phyloP scores from a whole-genome alignment of 35 echinoderm and acorn worm species.

The Apostichopus californicus region DNA sequence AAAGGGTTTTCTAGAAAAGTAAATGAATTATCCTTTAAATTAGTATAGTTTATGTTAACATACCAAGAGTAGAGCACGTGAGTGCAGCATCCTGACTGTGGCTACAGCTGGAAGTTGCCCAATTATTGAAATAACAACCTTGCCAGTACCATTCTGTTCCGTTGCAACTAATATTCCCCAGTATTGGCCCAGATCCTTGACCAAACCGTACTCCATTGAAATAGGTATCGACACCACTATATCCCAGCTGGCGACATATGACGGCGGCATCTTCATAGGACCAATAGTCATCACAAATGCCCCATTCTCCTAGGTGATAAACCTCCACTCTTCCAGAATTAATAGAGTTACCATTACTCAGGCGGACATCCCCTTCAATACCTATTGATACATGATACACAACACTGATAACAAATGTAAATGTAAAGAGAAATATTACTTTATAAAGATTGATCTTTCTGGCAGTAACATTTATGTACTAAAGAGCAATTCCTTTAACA shows the following conservation, averaged over 20 bases:
- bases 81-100: not conserved
- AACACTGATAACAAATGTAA: not conserved
- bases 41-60: not conserved
- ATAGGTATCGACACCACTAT: not conserved
- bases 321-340: slow-evolving; percentile 19
- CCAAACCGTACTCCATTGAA: not conserved
- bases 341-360: not conserved
- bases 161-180: not conserved
- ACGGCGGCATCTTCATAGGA: slow-evolving; percentile 25
- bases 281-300: slow-evolving; percentile 44
- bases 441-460: not conserved
- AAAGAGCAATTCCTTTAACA: not conserved
- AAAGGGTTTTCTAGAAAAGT: too few relatives aligned
- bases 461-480: too few relatives aligned
- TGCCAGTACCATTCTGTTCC: not conserved
- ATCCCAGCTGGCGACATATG: slow-evolving; percentile 40
- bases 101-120: not conserved
- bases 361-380: not conserved
- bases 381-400: not conserved
- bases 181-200: not conserved
- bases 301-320: slow-evolving; percentile 15
- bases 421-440: not conserved
- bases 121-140: not conserved
- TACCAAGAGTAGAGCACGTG: too few relatives aligned
- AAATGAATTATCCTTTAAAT: not conserved